phyloP scores from a whole-genome alignment of 2,797 vertebrate species.

The Gymnothorax reevesii region DNA sequence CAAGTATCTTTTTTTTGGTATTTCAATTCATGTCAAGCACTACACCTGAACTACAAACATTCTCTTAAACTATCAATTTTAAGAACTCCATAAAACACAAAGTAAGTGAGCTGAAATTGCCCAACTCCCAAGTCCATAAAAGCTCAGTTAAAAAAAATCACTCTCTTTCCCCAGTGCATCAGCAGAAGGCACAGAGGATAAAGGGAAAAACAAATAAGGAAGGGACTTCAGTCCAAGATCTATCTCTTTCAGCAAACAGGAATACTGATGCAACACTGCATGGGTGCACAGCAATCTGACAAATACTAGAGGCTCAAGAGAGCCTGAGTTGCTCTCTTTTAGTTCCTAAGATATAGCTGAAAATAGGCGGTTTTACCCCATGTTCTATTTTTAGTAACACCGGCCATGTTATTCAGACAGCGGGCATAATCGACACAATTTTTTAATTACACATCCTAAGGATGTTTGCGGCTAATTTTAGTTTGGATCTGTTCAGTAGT shows the following conservation, averaged over 20 bases:
- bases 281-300: background rate
- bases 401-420: too few species aligned
- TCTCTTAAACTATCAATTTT: background rate
- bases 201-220: background rate
- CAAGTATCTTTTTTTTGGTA: background rate
- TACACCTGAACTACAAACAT: background rate
- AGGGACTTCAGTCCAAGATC: background rate
- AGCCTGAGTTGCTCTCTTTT: too few species aligned
- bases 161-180: background rate
- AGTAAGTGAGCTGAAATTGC: background rate
- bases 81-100: background rate
- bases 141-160: background rate
- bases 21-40: background rate
- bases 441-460: too few species aligned
- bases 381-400: too few species aligned
- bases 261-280: background rate
- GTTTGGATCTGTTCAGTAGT: too few species aligned
- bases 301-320: background rate
- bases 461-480: too few species aligned
- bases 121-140: background rate
- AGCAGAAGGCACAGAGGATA: slow-evolving; percentile 6
- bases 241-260: background rate
- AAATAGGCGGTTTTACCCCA: too few species aligned
- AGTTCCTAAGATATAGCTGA: too few species aligned
- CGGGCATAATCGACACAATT: too few species aligned